Evolutionary conservation across 2,888 invertebrate species (phyloP), one percentile per base, ranked within the genome.

Genomic region (Netelia inedita): DNA sequence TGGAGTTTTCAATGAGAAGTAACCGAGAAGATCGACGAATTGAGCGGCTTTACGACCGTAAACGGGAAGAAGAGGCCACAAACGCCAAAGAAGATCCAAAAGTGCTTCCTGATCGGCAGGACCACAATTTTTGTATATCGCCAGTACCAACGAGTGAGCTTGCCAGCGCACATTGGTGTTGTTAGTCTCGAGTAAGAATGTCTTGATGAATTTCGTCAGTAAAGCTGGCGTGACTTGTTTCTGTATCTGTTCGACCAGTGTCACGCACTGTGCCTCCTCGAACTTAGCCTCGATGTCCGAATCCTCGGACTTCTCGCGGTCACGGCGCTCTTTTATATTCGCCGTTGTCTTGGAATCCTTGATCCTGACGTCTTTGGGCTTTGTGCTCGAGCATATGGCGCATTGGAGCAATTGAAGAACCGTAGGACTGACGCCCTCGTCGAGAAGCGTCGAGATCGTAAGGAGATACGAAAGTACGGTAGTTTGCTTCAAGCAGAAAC

Each of bases 41-140:
- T 99, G 99, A 0, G 98, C 97, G 0, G 99, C 98, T 93, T 99
- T 98, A 1, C 98, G 96, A 0, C 99, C 99, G 92, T 98, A 98
- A 79, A 97, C 96, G 1, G 98, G 98, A 78, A 99, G 94, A 68
- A 97, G 94, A 0, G 98, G 98, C 98, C 99, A 99, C 87, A 99
- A 94, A 65, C 96, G 96, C 99, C 99, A 99, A 91, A 99, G 94
- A 43, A 98, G 94, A 71, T 97, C 97, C 10, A 99, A 95, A 43
- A 99, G 93, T 1, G 95, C 95, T 88, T 97, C 97, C 91, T 98
- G 98, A 88, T 98, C 97, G 0, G 95, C 92, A 74, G 96, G 95
- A 14, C 96, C 95, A 0, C 97, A 98, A 92, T 98, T 98, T 93
- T 97, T 97, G 92, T 98, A 98, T 87, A 98, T 96, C 0, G 98